Conservation (phyloP, 2,797 vertebrate species). For the Tachyglossus aculeatus region DNA sequence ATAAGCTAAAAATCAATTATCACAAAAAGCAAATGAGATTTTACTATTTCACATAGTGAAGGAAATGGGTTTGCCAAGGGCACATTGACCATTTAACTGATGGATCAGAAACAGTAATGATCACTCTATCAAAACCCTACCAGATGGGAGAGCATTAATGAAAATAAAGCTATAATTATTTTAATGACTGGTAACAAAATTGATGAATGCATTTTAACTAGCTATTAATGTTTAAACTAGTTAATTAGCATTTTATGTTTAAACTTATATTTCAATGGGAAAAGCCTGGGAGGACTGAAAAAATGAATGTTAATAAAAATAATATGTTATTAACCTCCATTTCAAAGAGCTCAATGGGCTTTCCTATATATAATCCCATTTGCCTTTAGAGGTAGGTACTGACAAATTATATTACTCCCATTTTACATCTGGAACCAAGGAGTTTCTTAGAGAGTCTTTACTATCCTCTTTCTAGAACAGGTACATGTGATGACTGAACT, state of each 20-base stretch:
- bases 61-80: neutral
- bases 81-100: neutral
- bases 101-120: neutral
- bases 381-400: too few species aligned
- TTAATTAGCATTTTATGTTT: slow-evolving; percentile 21
- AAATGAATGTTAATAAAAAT: neutral
- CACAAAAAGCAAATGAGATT: neutral
- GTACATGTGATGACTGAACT: too few species aligned
- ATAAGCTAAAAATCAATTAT: neutral
- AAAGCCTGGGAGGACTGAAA: neutral
- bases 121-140: slow-evolving; percentile 14
- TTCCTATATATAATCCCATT: too few species aligned
- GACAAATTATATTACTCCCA: too few species aligned
- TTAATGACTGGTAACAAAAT: slow-evolving; percentile 24
- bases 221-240: slow-evolving; percentile 20
- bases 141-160: neutral
- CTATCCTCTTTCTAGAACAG: too few species aligned
- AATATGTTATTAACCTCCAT: too few species aligned
- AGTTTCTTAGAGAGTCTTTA: too few species aligned
- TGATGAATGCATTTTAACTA: neutral
- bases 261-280: slow-evolving; percentile 1
- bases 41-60: neutral
- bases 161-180: neutral
- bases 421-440: too few species aligned
- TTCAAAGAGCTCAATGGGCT: too few species aligned